Conservation (phyloP, 2,113 vertebrate genomes). For the Myrmecophaga tridactyla region DNA sequence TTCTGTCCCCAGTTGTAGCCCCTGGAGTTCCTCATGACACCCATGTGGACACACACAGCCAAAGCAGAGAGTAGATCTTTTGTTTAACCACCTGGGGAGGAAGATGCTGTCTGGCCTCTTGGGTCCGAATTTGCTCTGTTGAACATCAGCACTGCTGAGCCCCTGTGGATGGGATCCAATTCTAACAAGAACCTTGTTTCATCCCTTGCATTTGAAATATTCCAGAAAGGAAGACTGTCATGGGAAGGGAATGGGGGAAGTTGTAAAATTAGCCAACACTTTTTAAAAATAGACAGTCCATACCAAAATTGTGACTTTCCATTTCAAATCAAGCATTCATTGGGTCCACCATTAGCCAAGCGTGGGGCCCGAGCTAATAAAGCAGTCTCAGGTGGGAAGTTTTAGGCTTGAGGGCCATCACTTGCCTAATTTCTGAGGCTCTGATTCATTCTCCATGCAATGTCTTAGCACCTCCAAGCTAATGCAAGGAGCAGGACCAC, state of each 20-base stretch:
- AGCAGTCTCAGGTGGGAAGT: neutral
- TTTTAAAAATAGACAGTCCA: neutral
- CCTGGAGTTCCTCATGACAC: neutral
- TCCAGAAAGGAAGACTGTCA: conserved; percentile 48
- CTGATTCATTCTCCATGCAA: neutral
- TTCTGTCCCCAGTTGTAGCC: neutral
- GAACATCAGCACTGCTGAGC: neutral
- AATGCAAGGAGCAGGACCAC: neutral
- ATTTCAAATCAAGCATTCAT: conserved; percentile 35
- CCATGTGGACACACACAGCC: neutral
- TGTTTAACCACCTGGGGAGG: neutral
- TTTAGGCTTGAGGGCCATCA: neutral
- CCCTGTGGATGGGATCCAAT: neutral
- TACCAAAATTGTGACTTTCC: conserved; percentile 15
- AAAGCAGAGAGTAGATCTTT: neutral
- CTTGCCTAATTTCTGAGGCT: neutral
- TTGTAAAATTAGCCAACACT: neutral
- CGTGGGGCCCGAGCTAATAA: conserved; percentile 15
- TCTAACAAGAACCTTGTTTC: neutral
- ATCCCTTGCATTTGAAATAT: conserved; percentile 34
- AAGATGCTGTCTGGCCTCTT: conserved; percentile 20
- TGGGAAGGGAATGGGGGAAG: neutral
- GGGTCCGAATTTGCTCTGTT: neutral
- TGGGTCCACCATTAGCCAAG: neutral
- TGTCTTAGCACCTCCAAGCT: conserved; percentile 26